These are phyloP conservation scores for Callionymus lyra DNA, from an alignment of 2,113 vertebrate species.

Conservation along the genomic window DNA sequence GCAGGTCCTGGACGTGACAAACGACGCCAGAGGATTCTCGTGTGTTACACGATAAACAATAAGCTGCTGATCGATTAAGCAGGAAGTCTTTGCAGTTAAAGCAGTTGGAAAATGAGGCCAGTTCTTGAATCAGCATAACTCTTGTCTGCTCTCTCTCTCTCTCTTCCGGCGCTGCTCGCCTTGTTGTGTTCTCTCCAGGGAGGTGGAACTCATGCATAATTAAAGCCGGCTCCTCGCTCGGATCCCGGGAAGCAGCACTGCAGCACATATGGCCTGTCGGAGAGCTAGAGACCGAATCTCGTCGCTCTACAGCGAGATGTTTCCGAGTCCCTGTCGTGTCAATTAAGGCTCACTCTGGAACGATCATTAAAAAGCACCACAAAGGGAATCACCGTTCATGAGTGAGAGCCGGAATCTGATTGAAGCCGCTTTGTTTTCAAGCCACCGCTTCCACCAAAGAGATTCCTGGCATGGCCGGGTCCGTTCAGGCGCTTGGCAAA, in stretches of 20 bases:
- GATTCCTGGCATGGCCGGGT: conserved; percentile 50
- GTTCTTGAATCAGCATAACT: conserved; percentile 45
- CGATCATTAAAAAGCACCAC: conserved; percentile 18
- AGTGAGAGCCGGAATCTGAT: conserved; percentile 39
- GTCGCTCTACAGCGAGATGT: neutral
- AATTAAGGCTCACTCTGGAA: neutral
- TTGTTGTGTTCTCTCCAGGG: conserved; percentile 59
- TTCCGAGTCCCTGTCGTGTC: conserved; percentile 25
- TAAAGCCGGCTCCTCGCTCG: conserved; percentile 57
- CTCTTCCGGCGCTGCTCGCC: conserved; percentile 46
- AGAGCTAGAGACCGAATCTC: conserved; percentile 10
- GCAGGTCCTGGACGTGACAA: too few relatives aligned
- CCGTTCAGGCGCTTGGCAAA: conserved; percentile 52
- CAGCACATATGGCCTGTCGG: conserved; percentile 45
- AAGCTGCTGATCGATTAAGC: neutral
- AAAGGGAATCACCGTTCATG: conserved; percentile 20
- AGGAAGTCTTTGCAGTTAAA: neutral
- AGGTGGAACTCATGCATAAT: conserved; percentile 71
- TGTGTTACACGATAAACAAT: neutral
- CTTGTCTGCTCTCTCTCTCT: conserved; percentile 30
- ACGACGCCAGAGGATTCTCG: too few relatives aligned
- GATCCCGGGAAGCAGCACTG: conserved; percentile 49
- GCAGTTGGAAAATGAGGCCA: conserved; percentile 34
- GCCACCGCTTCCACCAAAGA: conserved; percentile 49
- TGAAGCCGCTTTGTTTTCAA: conserved; percentile 40